A percentile compares a stretch with the other conserved stretches of the same genome.
Conservation (phyloP, 1,140 invertebrate genomes). For the Bombus breviceps region DNA sequence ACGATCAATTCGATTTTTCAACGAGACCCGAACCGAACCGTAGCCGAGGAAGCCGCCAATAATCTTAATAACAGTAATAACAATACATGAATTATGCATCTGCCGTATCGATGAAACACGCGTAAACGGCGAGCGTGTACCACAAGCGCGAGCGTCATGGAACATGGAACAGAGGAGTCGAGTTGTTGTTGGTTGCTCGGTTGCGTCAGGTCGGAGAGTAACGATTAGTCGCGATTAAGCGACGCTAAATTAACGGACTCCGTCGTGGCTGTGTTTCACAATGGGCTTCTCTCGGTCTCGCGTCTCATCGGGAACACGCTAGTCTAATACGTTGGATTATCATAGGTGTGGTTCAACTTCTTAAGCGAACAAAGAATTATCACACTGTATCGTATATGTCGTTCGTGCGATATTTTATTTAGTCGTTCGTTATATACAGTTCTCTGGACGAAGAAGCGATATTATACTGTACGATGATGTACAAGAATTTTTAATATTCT, state of each 20-base stretch:
- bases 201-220: conserved; percentile 8
- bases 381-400: too few species aligned
- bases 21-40: neutral
- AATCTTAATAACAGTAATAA: conserved; percentile 49
- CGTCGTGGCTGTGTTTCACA: neutral
- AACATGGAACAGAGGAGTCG: neutral
- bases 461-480: too few species aligned
- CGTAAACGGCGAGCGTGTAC: conserved; percentile 29
- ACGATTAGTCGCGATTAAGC: conserved; percentile 21
- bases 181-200: neutral
- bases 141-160: neutral
- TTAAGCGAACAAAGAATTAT: too few species aligned
- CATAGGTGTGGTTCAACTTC: neutral
- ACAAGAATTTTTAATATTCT: too few species aligned
- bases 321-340: neutral
- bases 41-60: conserved; percentile 46
- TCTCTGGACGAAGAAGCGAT: too few species aligned
- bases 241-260: conserved; percentile 25
- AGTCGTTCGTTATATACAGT: too few species aligned
- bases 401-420: too few species aligned
- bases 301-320: neutral
- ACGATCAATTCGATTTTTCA: conserved; percentile 49
- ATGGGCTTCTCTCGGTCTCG: neutral
- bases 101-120: conserved; percentile 9
- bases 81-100: conserved; percentile 37